A percentile compares a stretch with the other conserved stretches of the same genome.
These are phyloP conservation scores for Myiothlypis coronata DNA, from an alignment of 2,797 vertebrate genomes.

Conservation along the genomic window DNA sequence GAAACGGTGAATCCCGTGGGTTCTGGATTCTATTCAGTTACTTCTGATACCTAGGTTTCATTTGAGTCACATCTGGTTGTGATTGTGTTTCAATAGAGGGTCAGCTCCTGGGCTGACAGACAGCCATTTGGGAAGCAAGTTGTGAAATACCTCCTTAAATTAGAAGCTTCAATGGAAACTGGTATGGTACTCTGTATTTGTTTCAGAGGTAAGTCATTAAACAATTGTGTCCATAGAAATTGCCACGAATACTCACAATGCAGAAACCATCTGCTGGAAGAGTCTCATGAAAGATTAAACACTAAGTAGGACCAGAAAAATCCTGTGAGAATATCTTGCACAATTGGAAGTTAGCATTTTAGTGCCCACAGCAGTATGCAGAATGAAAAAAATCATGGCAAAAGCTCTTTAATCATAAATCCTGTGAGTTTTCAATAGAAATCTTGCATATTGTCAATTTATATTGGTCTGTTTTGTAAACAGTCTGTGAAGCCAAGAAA, in stretches of 20 bases:
- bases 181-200: not conserved
- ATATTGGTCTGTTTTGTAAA: conserved; percentile 14
- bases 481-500: conserved; percentile 1
- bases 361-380: not conserved
- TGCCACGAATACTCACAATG: not conserved
- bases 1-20: not conserved
- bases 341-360: not conserved
- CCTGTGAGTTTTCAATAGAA: not conserved
- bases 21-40: not conserved
- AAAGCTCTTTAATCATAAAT: not conserved
- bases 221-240: not conserved
- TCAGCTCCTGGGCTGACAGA: not conserved
- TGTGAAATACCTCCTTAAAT: not conserved
- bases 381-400: not conserved
- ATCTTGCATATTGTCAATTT: not conserved
- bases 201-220: not conserved
- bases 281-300: conserved; percentile 25
- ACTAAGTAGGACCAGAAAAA: not conserved
- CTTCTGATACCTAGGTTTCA: not conserved
- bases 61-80: not conserved
- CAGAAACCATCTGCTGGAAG: not conserved
- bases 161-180: not conserved
- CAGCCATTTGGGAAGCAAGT: not conserved
- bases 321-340: not conserved
- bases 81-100: not conserved